Percentiles rank a stretch among this genome's conserved stretches.
Conservation (phyloP, 2,113 vertebrate genomes). For the Chaetops frenatus region DNA sequence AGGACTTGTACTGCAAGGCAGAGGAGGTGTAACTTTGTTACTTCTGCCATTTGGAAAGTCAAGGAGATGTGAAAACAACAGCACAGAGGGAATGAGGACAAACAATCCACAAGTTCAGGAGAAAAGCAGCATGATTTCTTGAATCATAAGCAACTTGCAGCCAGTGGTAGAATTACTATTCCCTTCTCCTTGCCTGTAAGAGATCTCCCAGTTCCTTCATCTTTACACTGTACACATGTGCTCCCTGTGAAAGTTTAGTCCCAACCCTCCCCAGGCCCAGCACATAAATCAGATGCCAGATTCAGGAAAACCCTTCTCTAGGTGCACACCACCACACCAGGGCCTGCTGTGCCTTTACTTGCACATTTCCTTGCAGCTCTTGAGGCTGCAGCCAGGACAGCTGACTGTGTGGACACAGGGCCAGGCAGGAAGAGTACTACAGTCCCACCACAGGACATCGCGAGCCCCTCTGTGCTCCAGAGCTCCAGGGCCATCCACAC, state of each 20-base stretch:
- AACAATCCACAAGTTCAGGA: not conserved
- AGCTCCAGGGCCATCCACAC: not conserved
- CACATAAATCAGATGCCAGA: not conserved
- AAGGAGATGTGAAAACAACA: not conserved
- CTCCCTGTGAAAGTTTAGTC: not conserved
- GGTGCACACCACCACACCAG: not conserved
- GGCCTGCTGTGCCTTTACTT: not conserved
- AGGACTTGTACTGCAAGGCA: not conserved
- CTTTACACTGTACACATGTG: fast-evolving
- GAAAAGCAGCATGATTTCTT: not conserved
- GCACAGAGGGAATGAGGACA: not conserved
- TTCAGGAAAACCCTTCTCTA: not conserved
- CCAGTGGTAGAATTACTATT: not conserved
- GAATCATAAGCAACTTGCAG: not conserved
- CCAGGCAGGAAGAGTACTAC: not conserved
- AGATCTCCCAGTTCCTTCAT: not conserved
- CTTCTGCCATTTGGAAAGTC: not conserved
- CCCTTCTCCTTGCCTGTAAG: not conserved
- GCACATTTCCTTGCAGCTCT: not conserved
- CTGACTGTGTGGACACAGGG: not conserved
- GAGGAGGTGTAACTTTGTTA: not conserved
- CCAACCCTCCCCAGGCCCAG: not conserved
- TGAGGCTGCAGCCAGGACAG: not conserved
- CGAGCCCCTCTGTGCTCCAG: fast-evolving
- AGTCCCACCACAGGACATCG: not conserved